Percentiles rank a stretch among this genome's conserved stretches.
Evolutionary conservation across 2,797 vertebrate species (phyloP).

Genomic region (Sebastes miniatus): DNA sequence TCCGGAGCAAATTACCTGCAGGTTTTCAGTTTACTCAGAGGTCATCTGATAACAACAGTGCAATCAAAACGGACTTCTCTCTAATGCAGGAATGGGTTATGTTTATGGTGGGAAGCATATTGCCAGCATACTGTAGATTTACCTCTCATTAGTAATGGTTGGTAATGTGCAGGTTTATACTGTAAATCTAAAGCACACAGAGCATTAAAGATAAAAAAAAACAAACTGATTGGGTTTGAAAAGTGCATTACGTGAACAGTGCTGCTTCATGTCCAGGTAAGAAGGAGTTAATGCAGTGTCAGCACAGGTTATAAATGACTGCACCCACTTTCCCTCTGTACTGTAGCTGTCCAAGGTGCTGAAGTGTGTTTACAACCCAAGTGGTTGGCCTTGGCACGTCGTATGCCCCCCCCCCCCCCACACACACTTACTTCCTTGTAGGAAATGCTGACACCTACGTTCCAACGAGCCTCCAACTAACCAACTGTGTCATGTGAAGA

Average conservation of each 20-base stretch:
- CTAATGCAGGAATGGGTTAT: background rate
- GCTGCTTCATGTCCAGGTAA: background rate
- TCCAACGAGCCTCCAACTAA: background rate
- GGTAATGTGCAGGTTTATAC: background rate
- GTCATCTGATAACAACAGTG: background rate
- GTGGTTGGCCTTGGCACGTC: background rate
- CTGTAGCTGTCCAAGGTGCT: slow-evolving; percentile 64
- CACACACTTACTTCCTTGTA: background rate
- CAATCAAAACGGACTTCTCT: background rate
- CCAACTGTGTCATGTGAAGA: slow-evolving; percentile 7
- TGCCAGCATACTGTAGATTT: background rate
- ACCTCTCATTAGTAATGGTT: background rate
- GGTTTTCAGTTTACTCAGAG: slow-evolving; percentile 6
- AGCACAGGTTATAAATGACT: slow-evolving; percentile 9
- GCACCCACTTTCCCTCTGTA: slow-evolving; percentile 5
- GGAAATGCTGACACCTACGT: slow-evolving; percentile 21
- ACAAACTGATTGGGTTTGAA: background rate
- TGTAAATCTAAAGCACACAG: background rate
- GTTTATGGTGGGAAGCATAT: background rate
- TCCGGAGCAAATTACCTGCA: slow-evolving; percentile 19
- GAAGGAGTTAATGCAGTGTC: background rate
- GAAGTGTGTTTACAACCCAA: slow-evolving; percentile 41
- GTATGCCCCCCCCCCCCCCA: background rate
- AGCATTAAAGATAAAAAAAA: background rate
- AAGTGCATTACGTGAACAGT: background rate